Conservation (phyloP, 2,113 vertebrate genomes). For the Amblyornis subalaris region DNA sequence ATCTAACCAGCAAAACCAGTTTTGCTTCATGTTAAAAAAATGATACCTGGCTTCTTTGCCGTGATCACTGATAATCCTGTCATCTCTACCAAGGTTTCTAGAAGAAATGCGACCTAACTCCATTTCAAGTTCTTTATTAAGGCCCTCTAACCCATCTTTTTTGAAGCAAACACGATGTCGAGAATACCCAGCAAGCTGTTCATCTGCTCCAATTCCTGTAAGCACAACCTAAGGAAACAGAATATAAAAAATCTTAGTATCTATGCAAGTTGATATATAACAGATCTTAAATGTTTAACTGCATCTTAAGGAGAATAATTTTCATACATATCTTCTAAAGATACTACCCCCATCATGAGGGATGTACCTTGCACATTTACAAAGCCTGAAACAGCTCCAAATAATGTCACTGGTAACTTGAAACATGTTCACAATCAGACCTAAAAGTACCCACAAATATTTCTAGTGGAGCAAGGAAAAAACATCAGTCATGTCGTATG, state of each 20-base stretch:
- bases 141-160: constrained; percentile 73
- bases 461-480: neutral
- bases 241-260: neutral
- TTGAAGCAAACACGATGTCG: constrained; percentile 85
- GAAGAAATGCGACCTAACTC: constrained; percentile 88
- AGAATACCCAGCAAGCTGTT: constrained; percentile 94
- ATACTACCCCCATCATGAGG: neutral
- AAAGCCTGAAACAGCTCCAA: neutral
- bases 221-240: constrained; percentile 79
- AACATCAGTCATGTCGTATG: neutral
- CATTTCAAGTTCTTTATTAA: constrained; percentile 86
- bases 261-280: neutral
- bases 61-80: constrained; percentile 88
- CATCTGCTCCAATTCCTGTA: constrained; percentile 93
- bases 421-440: neutral
- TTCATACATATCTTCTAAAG: neutral
- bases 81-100: constrained; percentile 93
- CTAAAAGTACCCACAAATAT: neutral
- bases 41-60: constrained; percentile 91
- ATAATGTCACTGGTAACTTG: neutral
- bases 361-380: neutral
- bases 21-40: neutral
- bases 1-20: neutral
- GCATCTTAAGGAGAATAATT: neutral
- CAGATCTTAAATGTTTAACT: neutral